Conservation (phyloP, 2,888 invertebrate species). For the Hoplodrina ambigua region DNA sequence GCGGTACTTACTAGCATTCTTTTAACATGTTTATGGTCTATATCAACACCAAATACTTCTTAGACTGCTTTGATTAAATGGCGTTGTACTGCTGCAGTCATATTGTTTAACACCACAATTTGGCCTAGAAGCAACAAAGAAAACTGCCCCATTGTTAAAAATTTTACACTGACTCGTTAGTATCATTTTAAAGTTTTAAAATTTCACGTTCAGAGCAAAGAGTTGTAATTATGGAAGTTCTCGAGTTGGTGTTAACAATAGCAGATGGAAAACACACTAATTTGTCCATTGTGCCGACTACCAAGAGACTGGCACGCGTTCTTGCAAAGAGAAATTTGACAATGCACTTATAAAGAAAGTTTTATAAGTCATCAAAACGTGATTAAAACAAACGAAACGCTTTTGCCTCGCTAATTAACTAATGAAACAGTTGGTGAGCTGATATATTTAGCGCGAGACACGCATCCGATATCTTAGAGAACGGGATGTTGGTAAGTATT, state of each 20-base stretch:
- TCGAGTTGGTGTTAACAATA: slow-evolving; percentile 74
- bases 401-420: slow-evolving; percentile 70
- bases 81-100: not conserved
- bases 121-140: not conserved
- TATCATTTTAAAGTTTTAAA: not conserved
- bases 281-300: slow-evolving; percentile 78
- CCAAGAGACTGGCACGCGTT: slow-evolving; percentile 71
- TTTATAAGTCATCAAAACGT: slow-evolving; percentile 79
- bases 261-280: slow-evolving; percentile 77
- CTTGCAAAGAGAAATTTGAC: slow-evolving; percentile 84
- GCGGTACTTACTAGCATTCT: not conserved
- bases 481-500: slow-evolving; percentile 33
- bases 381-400: slow-evolving; percentile 84
- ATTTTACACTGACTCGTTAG: not conserved
- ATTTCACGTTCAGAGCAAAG: slow-evolving; percentile 19
- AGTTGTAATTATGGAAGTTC: slow-evolving; percentile 62
- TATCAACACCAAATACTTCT: slow-evolving; percentile 3
- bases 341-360: slow-evolving; percentile 87
- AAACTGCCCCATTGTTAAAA: not conserved
- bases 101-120: not conserved
- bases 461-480: slow-evolving; percentile 43
- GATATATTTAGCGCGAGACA: slow-evolving; percentile 49
- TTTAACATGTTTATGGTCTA: slow-evolving; percentile 15
- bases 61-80: slow-evolving; percentile 2
- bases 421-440: slow-evolving; percentile 64